These are phyloP conservation scores for Zeuzera pyrina DNA, from an alignment of 2,888 invertebrate genomes.

Conservation along the genomic window DNA sequence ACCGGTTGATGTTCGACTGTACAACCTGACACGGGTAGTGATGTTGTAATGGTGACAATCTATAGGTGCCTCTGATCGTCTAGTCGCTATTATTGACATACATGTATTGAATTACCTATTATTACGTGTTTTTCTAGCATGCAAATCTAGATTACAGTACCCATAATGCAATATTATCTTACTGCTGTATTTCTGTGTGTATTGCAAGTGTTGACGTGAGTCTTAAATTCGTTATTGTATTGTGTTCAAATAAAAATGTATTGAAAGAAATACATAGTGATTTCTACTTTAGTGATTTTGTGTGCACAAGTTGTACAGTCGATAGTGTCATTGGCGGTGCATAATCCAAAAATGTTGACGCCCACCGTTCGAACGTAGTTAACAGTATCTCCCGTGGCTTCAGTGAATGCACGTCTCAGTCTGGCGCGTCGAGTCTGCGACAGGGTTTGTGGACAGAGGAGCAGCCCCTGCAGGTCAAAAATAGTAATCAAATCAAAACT, in stretches of 20 bases:
- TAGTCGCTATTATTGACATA: too few species aligned
- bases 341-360: constrained; percentile 48
- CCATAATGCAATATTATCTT: too few species aligned
- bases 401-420: constrained; percentile 91
- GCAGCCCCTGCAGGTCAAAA: constrained; percentile 81
- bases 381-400: constrained; percentile 90
- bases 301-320: constrained; percentile 53
- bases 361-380: constrained; percentile 92
- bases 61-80: too few species aligned
- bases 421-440: constrained; percentile 89
- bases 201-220: not conserved
- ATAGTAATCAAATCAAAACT: constrained; percentile 51
- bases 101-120: too few species aligned
- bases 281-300: not conserved
- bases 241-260: not conserved
- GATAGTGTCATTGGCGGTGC: constrained; percentile 46
- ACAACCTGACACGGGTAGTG: too few species aligned
- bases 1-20: constrained; percentile 49
- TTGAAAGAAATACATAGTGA: not conserved
- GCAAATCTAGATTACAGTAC: too few species aligned
- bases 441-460: constrained; percentile 92
- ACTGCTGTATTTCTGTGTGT: too few species aligned
- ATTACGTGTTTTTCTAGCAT: too few species aligned
- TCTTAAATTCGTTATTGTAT: not conserved
- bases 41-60: too few species aligned